Base-by-base conservation (phyloP, 2,888 invertebrate species). In the Mechanitis mazaeus region DNA sequence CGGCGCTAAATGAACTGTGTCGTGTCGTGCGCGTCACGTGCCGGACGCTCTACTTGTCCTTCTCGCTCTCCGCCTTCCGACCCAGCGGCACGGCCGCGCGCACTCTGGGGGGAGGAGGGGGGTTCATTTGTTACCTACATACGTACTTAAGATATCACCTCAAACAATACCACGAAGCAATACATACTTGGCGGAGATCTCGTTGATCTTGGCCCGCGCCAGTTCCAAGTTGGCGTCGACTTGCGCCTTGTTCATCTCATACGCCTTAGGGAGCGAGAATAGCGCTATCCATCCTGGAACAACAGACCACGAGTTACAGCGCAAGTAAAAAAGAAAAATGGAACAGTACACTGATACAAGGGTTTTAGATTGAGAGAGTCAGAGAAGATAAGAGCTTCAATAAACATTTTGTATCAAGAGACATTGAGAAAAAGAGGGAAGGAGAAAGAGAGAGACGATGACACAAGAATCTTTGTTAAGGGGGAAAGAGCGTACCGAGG, bases 201-300 rank as follows among this genome's bases (percentile, higher is more conserved):
- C 96, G 85, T 95, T 94, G 86, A 97, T 92, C 92, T 96, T 97
- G 84, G 93, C 94, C 90, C 94, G 94, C 77, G 95, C 96, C 80
- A 97, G 91, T 85, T 96, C 96, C 74, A 97, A 91, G 87, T 97
- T 96, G 84, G 96, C 95, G 91, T 97, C 97, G 79, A 97, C 96
- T 86, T 96, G 96, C 84, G 95, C 92, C 91, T 97, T 96, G 93
- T 97, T 97, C 91, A 95, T 95, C 91, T 97, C 97, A 86, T 97
- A 97, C 67, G 98, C 95, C 92, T 98, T 98, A 68, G 98, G 98
- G 91, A 98, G 92, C 73, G 98, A 95, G 93, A 98, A 98, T 74
- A 97, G 92, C 73, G 95, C 95, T 77, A 98, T 94, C 91, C 97
- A 96, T 74, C 94, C 98, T 98, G 91, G 12, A 92, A 61, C 28